Percentiles rank a stretch among this genome's conserved stretches.
Evolutionary conservation across 2,888 invertebrate species (phyloP).

Genomic region (Nephrotoma appendiculata): DNA sequence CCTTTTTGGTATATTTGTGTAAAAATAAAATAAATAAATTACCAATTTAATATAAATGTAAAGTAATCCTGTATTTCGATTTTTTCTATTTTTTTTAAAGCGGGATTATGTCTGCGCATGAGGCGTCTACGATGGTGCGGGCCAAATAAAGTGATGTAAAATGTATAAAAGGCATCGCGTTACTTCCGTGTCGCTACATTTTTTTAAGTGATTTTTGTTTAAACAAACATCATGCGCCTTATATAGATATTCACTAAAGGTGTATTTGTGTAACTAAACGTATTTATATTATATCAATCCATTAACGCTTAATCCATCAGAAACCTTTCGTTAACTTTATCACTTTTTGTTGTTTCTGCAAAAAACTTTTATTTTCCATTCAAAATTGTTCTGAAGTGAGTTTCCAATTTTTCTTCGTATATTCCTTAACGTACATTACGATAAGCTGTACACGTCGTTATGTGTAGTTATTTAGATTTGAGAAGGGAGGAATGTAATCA

Average conservation of each 20-base stretch:
- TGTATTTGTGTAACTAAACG: no score
- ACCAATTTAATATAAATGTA: not conserved
- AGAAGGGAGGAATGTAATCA: no score
- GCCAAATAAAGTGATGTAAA: not conserved
- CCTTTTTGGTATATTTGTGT: not conserved
- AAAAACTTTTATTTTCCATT: no score
- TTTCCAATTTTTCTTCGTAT: no score
- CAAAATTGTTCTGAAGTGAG: no score
- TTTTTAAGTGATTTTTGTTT: not conserved
- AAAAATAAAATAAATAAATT: not conserved
- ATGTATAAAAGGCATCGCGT: not conserved
- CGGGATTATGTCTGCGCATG: not conserved
- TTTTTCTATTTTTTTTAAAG: not conserved
- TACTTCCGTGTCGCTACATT: not conserved
- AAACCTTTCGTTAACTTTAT: not conserved
- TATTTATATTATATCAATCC: not conserved
- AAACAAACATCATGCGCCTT: not conserved
- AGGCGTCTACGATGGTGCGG: not conserved
- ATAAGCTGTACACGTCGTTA: no score
- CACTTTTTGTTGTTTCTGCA: not conserved
- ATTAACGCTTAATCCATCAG: not conserved
- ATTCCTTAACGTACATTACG: no score
- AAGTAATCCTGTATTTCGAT: not conserved
- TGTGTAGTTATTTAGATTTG: no score
- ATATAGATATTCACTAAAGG: not conserved